These are phyloP conservation scores for Lottia scabra DNA, from an alignment of 2,888 invertebrate genomes.

Conservation along the genomic window DNA sequence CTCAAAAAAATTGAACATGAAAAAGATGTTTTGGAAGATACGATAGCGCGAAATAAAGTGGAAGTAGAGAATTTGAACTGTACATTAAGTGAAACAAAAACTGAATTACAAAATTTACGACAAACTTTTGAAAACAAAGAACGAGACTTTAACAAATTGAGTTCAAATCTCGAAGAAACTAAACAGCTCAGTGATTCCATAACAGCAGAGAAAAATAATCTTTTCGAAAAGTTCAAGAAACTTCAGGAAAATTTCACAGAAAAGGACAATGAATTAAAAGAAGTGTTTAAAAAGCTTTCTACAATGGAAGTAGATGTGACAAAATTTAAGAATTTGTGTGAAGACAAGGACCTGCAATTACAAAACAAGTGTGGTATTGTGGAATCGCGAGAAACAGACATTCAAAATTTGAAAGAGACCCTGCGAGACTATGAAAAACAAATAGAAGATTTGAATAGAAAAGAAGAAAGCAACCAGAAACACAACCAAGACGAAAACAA, in stretches of 20 bases:
- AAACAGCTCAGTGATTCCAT: conserved; percentile 5
- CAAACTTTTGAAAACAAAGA: conserved; percentile 12
- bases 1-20: conserved; percentile 24
- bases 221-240: conserved; percentile 5
- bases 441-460: conserved; percentile 5
- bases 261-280: conserved; percentile 30
- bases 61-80: conserved; percentile 8
- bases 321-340: conserved; percentile 9
- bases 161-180: neutral
- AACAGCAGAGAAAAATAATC: conserved; percentile 10
- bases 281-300: conserved; percentile 10
- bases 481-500: conserved; percentile 9
- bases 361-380: conserved; percentile 16
- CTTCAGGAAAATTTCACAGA: conserved; percentile 26
- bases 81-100: neutral
- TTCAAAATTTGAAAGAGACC: conserved; percentile 34
- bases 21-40: conserved; percentile 31
- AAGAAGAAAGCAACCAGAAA: conserved; percentile 1
- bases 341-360: conserved; percentile 13
- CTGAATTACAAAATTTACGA: conserved; percentile 4
- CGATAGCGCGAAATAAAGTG: conserved; percentile 1
- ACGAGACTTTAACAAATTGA: neutral
- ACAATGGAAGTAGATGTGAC: conserved; percentile 3
- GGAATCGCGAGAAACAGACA: conserved; percentile 22
- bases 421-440: conserved; percentile 40